Percentiles rank a stretch among this genome's conserved stretches.
These are phyloP conservation scores for Pristiophorus japonicus DNA, from an alignment of 2,113 vertebrate species.

Conservation along the genomic window DNA sequence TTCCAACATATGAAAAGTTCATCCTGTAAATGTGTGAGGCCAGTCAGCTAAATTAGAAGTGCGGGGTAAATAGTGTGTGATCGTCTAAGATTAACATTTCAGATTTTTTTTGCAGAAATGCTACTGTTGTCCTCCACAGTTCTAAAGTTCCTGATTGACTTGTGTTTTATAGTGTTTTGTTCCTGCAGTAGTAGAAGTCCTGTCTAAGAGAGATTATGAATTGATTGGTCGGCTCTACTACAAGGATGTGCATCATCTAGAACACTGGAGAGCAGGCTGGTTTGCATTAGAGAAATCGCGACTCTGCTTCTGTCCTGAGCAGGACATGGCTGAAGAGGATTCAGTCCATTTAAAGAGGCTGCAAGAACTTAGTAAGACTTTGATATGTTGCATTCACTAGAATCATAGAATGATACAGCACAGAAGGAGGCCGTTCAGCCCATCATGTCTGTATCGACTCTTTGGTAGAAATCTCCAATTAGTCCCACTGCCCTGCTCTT, in stretches of 20 bases:
- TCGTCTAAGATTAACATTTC: background rate
- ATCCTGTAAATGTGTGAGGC: background rate
- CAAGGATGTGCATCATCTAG: conserved; percentile 83
- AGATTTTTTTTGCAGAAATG: background rate
- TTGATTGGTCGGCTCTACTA: conserved; percentile 82
- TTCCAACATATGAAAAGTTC: background rate
- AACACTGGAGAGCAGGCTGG: conserved; percentile 87
- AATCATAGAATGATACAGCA: background rate
- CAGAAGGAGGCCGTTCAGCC: background rate
- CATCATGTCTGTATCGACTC: too few relatives aligned
- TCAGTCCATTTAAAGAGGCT: conserved; percentile 77
- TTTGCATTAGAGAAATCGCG: conserved; percentile 75
- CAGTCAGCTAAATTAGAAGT: background rate
- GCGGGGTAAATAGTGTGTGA: background rate
- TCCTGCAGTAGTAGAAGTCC: conserved; percentile 62
- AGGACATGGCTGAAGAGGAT: conserved; percentile 59
- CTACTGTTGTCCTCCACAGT: background rate
- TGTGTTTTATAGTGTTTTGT: conserved; percentile 74
- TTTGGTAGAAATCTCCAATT: too few relatives aligned
- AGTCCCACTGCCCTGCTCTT: background rate
- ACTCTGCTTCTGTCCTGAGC: conserved; percentile 71
- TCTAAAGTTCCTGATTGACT: background rate
- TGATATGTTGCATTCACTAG: background rate
- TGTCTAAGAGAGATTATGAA: conserved; percentile 69
- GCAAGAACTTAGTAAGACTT: conserved; percentile 86